These are phyloP conservation scores for Neosilurus mollespiculum DNA, from an alignment of 2,797 vertebrate genomes.

Conservation along the genomic window DNA sequence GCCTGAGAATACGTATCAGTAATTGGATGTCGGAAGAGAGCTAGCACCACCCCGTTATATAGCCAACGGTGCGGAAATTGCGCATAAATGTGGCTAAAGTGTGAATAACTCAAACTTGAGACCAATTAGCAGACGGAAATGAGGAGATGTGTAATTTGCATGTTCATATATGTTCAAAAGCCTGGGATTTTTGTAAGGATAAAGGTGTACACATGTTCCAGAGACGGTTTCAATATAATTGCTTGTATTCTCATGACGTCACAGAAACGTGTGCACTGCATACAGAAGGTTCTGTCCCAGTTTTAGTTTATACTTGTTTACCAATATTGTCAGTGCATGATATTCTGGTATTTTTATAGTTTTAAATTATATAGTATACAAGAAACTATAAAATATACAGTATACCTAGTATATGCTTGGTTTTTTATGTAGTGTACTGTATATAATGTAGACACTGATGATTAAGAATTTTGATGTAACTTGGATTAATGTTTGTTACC, in stretches of 20 bases:
- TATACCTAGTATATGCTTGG: too few relatives aligned
- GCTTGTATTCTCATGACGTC: too few relatives aligned
- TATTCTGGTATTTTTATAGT: not conserved
- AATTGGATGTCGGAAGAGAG: not conserved
- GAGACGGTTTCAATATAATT: not conserved
- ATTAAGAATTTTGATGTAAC: not conserved
- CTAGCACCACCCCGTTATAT: not conserved
- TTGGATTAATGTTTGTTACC: not conserved
- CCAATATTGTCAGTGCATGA: not conserved
- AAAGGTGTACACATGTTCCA: not conserved
- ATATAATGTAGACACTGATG: not conserved
- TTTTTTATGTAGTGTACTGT: not conserved
- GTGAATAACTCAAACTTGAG: not conserved
- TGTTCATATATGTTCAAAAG: not conserved
- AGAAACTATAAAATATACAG: too few relatives aligned
- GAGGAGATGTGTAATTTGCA: not conserved
- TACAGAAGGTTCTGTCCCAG: too few relatives aligned
- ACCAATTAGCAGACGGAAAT: not conserved
- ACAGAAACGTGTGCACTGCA: too few relatives aligned
- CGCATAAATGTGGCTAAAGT: not conserved
- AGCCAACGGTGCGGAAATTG: not conserved
- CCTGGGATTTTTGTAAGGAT: too few relatives aligned
- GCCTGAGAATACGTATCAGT: not conserved
- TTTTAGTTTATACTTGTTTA: not conserved
- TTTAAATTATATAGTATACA: not conserved